Percentiles rank a stretch among this genome's conserved stretches.
These are phyloP conservation scores for Virgularia gustaviana DNA, from an alignment of 92 coral and sea anemone species.

Conservation along the genomic window DNA sequence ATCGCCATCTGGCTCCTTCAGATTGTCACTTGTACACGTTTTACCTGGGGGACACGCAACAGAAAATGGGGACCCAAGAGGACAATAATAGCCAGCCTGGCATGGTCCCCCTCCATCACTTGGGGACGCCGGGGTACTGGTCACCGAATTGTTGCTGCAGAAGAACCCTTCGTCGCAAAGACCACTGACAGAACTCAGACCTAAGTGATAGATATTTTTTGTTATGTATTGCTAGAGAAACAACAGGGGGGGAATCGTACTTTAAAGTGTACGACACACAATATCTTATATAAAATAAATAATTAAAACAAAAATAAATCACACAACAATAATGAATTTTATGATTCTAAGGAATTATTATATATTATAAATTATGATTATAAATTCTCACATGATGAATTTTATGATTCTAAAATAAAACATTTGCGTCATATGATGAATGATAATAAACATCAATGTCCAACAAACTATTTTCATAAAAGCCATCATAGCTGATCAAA, in stretches of 20 bases:
- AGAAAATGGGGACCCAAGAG: constrained; percentile 68
- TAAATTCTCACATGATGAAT: no score
- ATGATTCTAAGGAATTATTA: no score
- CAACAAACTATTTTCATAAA: no score
- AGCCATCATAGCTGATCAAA: no score
- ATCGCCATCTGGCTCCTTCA: constrained; percentile 66
- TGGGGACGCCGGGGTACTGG: constrained; percentile 58
- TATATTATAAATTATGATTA: no score
- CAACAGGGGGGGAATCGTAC: neutral
- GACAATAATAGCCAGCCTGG: constrained; percentile 77
- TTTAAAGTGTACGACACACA: neutral
- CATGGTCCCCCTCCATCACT: constrained; percentile 83
- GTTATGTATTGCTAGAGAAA: neutral
- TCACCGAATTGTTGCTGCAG: constrained; percentile 74
- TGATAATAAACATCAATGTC: no score
- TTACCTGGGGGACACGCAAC: constrained; percentile 66
- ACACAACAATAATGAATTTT: no score
- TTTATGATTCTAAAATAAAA: no score
- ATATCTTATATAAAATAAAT: no score
- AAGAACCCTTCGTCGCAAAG: constrained; percentile 77
- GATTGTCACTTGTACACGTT: constrained; percentile 61
- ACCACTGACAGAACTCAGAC: constrained; percentile 71
- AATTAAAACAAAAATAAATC: no score
- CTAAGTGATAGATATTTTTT: constrained; percentile 26
- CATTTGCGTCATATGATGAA: no score